phyloP scores from a whole-genome alignment of 2,888 invertebrate genomes.

The Cheilosia impressa region DNA sequence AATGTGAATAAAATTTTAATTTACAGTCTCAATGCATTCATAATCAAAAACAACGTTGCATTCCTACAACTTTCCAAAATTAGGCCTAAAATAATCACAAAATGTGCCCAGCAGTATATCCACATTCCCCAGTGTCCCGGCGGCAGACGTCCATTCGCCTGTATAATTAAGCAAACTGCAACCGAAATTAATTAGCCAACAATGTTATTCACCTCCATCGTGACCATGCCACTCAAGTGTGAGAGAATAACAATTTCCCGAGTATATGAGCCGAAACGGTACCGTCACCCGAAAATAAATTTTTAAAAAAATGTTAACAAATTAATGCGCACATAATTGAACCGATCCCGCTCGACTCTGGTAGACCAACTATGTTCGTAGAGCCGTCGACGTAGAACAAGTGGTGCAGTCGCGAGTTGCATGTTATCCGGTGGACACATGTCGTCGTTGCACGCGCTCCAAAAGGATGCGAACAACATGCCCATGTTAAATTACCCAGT shows the following conservation, averaged over 20 bases:
- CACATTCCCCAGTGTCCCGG: slow-evolving; percentile 17
- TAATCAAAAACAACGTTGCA: too few species aligned
- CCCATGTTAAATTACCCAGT: slow-evolving; percentile 54
- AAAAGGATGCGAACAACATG: slow-evolving; percentile 13
- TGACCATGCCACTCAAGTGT: slow-evolving; percentile 19
- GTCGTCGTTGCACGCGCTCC: slow-evolving; percentile 49
- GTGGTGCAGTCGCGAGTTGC: slow-evolving; percentile 40
- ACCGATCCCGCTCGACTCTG: not conserved
- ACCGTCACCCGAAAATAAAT: slow-evolving; percentile 56
- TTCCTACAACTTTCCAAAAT: not conserved
- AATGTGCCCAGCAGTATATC: not conserved
- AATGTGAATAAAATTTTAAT: too few species aligned
- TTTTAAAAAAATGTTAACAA: slow-evolving; percentile 71
- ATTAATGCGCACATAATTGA: slow-evolving; percentile 66
- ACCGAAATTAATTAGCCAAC: slow-evolving; percentile 50
- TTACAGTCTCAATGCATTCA: too few species aligned
- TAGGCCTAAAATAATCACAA: slow-evolving; percentile 8
- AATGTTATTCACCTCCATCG: slow-evolving; percentile 43
- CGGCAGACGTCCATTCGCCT: slow-evolving; percentile 10
- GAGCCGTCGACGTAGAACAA: slow-evolving; percentile 41
- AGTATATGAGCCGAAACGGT: slow-evolving; percentile 34
- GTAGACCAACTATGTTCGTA: slow-evolving; percentile 9
- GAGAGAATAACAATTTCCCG: slow-evolving; percentile 15
- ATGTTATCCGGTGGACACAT: slow-evolving; percentile 57
- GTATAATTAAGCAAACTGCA: slow-evolving; percentile 40